Base-by-base conservation (phyloP, 2,888 invertebrate genomes). In the Eilema griseolum region DNA sequence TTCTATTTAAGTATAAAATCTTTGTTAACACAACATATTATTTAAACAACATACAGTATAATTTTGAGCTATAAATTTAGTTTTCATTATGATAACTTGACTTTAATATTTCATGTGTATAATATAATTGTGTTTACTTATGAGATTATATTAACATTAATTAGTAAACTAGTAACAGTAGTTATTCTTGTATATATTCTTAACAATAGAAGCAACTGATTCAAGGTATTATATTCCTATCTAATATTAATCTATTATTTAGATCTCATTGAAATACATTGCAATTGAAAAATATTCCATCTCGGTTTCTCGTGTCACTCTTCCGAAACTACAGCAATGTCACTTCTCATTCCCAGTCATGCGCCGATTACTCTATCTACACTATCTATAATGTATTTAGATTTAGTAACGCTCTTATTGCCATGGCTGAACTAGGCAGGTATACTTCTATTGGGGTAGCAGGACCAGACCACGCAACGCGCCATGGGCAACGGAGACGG, bases 1-100 rank as follows among this genome's bases (percentile, higher is more conserved):
- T 81, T 78, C 80, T 83, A 86, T 61, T 67, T 85, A 70, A 76
- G 69, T 75, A 80, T 82, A 82, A 85, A 85, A 80, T 85, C 82
- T 81, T 83, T 82, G 76, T 79, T 84, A 85, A 86, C 83, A 85
- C 82, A 80, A 84, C 83, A 83, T 78, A 80, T 76, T 78, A n/a
- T 52, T 69, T 86, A 86, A 81, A 83, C 85, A 85, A 79, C 83
- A 82, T 83, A 80, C 76, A 79, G 59, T 67, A 67, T 60, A 67
- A 52, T 75, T 73, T 69, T 67, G 65, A 74, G 60, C 69, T 75
- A 74, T 67, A 68, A 59, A 65, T 80, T 72, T 72, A 5, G 20
- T 16, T 41, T 24, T 52, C n/a, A 28, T 16, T 46, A 67, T 52
- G 56, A 61, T 24, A 61, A 67, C 24, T 31, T 62, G 24, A 20